Conservation (phyloP, 2,113 vertebrate species). For the Donacobius atricapilla region DNA sequence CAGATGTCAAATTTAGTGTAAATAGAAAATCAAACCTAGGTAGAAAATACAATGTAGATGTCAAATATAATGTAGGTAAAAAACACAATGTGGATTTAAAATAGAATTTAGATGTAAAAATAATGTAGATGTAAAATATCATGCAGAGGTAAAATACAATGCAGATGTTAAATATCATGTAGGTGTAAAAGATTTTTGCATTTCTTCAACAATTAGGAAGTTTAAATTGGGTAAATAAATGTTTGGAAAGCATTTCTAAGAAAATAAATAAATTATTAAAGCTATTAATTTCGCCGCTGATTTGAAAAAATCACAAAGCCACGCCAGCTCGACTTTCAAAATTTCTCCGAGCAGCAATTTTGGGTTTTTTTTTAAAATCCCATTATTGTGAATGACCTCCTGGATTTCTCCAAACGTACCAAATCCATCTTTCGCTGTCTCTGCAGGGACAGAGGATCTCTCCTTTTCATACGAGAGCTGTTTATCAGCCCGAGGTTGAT, state of each 20-base stretch:
- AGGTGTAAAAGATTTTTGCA: neutral
- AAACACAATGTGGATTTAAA: neutral
- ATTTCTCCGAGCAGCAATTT: neutral
- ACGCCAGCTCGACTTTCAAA: accelerated
- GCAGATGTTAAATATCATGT: neutral
- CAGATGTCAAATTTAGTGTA: neutral
- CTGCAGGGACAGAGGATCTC: neutral
- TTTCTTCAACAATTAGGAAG: neutral
- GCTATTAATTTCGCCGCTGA: neutral
- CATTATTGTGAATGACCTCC: neutral
- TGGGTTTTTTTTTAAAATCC: neutral
- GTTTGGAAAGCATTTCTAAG: neutral
- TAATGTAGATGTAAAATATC: neutral
- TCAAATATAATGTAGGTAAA: no score
- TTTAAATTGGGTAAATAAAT: neutral
- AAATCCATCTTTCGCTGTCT: neutral
- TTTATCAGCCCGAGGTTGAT: slow-evolving; percentile 47
- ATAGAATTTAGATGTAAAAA: neutral
- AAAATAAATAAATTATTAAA: neutral
- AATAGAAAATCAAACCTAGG: neutral
- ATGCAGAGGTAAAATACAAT: neutral
- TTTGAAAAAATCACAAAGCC: neutral
- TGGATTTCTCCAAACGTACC: neutral
- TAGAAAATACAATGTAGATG: neutral
- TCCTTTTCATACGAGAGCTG: neutral